These are phyloP conservation scores for Lepus europaeus DNA, from an alignment of 2,113 vertebrate genomes.

Conservation along the genomic window DNA sequence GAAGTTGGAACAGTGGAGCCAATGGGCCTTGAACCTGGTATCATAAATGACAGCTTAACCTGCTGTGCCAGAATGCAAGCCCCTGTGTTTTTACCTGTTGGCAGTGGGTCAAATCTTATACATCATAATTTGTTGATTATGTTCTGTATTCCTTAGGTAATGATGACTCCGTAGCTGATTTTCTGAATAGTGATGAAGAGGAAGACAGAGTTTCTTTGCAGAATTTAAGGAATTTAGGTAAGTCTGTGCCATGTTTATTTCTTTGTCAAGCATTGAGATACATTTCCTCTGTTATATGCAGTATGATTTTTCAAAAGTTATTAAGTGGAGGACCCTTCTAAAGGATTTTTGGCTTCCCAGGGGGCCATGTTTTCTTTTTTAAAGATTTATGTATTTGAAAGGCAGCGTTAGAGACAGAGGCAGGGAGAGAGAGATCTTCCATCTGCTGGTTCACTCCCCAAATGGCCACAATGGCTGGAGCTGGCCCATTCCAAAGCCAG, in stretches of 20 bases:
- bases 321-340: not conserved
- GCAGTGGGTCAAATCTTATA: not conserved
- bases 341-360: not conserved
- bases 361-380: not conserved
- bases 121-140: not conserved
- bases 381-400: too few species aligned
- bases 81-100: not conserved
- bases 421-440: too few species aligned
- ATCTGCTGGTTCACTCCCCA: too few species aligned
- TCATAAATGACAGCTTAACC: too few species aligned
- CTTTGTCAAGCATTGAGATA: not conserved
- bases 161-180: conserved; percentile 86
- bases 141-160: conserved; percentile 57
- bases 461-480: too few species aligned
- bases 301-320: not conserved
- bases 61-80: too few species aligned
- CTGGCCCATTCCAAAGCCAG: too few species aligned
- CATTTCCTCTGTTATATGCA: not conserved
- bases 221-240: conserved; percentile 93
- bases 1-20: too few species aligned
- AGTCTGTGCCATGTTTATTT: conserved; percentile 55
- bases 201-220: conserved; percentile 92
- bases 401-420: too few species aligned
- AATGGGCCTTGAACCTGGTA: too few species aligned
- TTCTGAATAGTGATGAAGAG: conserved; percentile 90